These are phyloP conservation scores for Aspidiotus rigidus DNA, from an alignment of 2,888 invertebrate species.

Conservation along the genomic window DNA sequence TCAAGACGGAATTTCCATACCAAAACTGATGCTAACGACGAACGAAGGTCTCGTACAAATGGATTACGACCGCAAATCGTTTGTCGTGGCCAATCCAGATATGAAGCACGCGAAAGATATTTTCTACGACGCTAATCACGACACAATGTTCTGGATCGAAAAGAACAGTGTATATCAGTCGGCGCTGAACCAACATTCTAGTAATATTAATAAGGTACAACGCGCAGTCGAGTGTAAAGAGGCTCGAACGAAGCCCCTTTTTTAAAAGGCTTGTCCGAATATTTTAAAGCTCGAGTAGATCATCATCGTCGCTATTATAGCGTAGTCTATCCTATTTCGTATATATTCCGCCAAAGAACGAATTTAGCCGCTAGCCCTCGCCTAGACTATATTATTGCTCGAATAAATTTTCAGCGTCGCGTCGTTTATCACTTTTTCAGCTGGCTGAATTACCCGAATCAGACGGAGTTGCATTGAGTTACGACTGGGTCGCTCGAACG, in stretches of 20 bases:
- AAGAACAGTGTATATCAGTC: conserved; percentile 14
- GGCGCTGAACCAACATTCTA: conserved; percentile 15
- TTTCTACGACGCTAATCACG: conserved; percentile 14
- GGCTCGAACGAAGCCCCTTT: too few relatives aligned
- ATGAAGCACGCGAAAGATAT: conserved; percentile 19
- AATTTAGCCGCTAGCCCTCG: too few relatives aligned
- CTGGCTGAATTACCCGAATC: conserved; percentile 49
- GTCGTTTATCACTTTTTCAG: conserved; percentile 35
- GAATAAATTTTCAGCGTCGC: too few relatives aligned
- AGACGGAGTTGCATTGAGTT: conserved; percentile 57
- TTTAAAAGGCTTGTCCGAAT: too few relatives aligned
- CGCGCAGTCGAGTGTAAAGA: too few relatives aligned
- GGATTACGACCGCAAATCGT: conserved; percentile 29
- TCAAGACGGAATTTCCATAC: conserved; percentile 23
- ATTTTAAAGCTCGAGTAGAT: too few relatives aligned
- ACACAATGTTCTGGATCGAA: conserved; percentile 19
- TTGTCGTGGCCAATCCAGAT: conserved; percentile 5
- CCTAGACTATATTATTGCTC: too few relatives aligned
- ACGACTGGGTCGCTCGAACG: conserved; percentile 80
- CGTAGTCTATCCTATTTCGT: too few relatives aligned
- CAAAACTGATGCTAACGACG: conserved; percentile 21
- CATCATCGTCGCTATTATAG: too few relatives aligned
- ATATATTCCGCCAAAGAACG: too few relatives aligned
- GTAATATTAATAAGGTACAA: conserved; percentile 14
- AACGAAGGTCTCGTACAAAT: conserved; percentile 22